Evolutionary conservation across 2,113 vertebrate genomes (phyloP).

Genomic region (Chaetura pelagica): DNA sequence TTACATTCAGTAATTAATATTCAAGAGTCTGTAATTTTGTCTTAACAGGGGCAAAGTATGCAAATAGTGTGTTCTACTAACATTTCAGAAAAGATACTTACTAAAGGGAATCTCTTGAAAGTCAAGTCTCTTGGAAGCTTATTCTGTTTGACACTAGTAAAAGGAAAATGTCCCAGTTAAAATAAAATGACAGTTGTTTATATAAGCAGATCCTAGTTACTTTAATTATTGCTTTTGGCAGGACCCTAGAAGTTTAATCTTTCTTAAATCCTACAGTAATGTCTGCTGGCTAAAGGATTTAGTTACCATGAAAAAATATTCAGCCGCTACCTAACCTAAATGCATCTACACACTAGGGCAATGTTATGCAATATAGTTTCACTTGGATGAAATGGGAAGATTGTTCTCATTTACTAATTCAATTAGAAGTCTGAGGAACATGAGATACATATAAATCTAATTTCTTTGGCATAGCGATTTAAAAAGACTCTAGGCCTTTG

Average conservation of each 20-base stretch:
- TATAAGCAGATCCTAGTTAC: constrained; percentile 61
- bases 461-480: constrained; percentile 27
- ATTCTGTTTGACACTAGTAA: constrained; percentile 57
- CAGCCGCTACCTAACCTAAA: constrained; percentile 39
- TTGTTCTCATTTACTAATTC: constrained; percentile 55
- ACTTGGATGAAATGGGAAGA: constrained; percentile 26
- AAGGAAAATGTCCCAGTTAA: constrained; percentile 59
- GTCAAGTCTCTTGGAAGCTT: constrained; percentile 7
- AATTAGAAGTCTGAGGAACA: constrained; percentile 49
- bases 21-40: not conserved
- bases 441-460: constrained; percentile 40
- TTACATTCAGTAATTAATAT: not conserved
- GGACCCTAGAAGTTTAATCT: constrained; percentile 66
- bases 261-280: constrained; percentile 62
- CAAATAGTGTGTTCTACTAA: not conserved
- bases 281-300: constrained; percentile 60
- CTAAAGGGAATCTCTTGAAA: constrained; percentile 38
- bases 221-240: constrained; percentile 78
- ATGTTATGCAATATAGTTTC: constrained; percentile 20
- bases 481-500: not conserved
- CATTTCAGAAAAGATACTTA: not conserved
- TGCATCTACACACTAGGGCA: not conserved
- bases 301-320: constrained; percentile 55
- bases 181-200: constrained; percentile 71
- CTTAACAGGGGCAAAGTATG: not conserved